phyloP scores from a whole-genome alignment of 2,888 invertebrate species.

The Trissoscelio sp. region DNA sequence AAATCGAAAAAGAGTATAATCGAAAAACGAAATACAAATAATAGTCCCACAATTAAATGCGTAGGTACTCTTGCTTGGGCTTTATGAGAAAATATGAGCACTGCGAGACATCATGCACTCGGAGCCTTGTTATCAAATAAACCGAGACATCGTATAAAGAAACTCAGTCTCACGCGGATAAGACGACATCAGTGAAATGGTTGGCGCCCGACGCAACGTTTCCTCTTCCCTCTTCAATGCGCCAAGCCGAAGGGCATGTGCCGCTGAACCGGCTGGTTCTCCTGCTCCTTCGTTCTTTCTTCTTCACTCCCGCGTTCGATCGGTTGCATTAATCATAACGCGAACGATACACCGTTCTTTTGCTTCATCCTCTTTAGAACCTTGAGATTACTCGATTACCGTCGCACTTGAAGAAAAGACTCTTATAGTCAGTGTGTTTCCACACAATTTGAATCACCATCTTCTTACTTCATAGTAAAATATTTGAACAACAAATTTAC shows the following conservation, averaged over 20 bases:
- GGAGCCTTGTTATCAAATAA: constrained; percentile 49
- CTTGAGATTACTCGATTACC: constrained; percentile 58
- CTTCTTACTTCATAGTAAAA: too few relatives aligned
- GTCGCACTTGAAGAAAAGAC: constrained; percentile 37
- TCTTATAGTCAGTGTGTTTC: too few relatives aligned
- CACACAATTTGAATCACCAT: too few relatives aligned
- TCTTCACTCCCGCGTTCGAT: constrained; percentile 68
- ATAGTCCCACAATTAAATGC: constrained; percentile 38
- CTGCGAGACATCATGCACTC: neutral
- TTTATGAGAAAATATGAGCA: constrained; percentile 28
- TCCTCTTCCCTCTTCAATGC: constrained; percentile 70
- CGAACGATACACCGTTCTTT: constrained; percentile 65
- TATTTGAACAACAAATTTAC: too few relatives aligned
- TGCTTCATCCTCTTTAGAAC: constrained; percentile 51
- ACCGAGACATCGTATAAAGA: constrained; percentile 43
- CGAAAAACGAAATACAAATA: constrained; percentile 37
- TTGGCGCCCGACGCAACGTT: constrained; percentile 75
- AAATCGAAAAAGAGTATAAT: constrained; percentile 18
- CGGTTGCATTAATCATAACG: constrained; percentile 70
- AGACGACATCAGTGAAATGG: constrained; percentile 50
- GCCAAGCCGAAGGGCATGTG: constrained; percentile 74
- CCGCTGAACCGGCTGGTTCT: constrained; percentile 76
- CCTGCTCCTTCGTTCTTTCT: constrained; percentile 10
- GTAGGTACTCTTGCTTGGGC: neutral
- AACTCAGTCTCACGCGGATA: constrained; percentile 58